Evolutionary conservation across 2,113 vertebrate genomes (phyloP).

Genomic region (Bucco capensis): DNA sequence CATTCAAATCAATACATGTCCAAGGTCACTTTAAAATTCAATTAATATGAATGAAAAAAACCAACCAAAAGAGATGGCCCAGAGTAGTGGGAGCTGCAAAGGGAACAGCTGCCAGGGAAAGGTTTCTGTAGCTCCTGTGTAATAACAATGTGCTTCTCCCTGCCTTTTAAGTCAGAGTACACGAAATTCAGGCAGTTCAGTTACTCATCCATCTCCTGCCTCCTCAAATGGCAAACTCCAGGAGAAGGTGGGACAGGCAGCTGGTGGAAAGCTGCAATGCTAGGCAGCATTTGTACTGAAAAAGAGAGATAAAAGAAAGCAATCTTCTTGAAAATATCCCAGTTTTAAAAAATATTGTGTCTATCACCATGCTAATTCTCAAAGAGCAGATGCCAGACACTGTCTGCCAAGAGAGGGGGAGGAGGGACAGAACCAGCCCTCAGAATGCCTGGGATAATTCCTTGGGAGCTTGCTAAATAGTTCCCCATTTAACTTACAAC

Average conservation of each 20-base stretch:
- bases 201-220: slow-evolving; percentile 51
- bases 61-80: no score
- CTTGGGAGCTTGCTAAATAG: neutral
- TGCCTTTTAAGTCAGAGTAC: slow-evolving; percentile 25
- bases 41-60: slow-evolving; percentile 81
- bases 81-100: slow-evolving; percentile 69
- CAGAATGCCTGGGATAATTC: slow-evolving; percentile 10
- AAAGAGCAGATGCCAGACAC: slow-evolving; percentile 45
- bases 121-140: slow-evolving; percentile 19
- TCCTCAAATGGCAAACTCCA: slow-evolving; percentile 50
- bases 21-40: slow-evolving; percentile 86
- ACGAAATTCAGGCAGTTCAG: slow-evolving; percentile 24
- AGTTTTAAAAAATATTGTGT: slow-evolving; percentile 57
- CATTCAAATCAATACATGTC: slow-evolving; percentile 81
- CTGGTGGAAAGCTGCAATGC: slow-evolving; percentile 52
- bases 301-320: slow-evolving; percentile 50
- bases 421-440: slow-evolving; percentile 8
- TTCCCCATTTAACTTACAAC: neutral
- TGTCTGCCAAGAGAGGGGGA: slow-evolving; percentile 36
- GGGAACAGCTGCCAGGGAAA: slow-evolving; percentile 61
- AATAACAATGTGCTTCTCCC: neutral
- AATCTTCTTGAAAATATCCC: slow-evolving; percentile 49
- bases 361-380: slow-evolving; percentile 39
- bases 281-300: slow-evolving; percentile 26
- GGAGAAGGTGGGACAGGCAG: slow-evolving; percentile 58